phyloP scores from a whole-genome alignment of 2,888 invertebrate species.

The Palloptera scutellata region DNA sequence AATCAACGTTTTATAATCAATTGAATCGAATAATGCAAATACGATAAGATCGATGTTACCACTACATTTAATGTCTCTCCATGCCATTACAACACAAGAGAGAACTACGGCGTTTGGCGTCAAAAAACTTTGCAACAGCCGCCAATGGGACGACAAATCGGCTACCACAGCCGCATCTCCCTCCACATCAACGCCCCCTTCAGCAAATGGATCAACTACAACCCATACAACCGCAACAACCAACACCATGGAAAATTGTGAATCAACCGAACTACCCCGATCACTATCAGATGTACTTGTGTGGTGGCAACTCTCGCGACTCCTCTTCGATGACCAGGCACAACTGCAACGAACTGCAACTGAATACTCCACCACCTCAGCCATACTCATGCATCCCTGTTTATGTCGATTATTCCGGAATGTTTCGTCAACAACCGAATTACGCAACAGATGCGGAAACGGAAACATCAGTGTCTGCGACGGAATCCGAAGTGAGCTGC shows the following conservation, averaged over 20 bases:
- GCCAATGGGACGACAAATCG: slow-evolving; percentile 54
- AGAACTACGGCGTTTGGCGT: slow-evolving; percentile 65
- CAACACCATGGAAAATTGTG: slow-evolving; percentile 22
- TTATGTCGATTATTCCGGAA: slow-evolving; percentile 28
- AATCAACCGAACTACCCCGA: slow-evolving; percentile 27
- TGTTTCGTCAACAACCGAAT: slow-evolving; percentile 20
- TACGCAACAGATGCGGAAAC: slow-evolving; percentile 34
- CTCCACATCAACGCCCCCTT: slow-evolving; percentile 58
- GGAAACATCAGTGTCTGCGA: slow-evolving; percentile 38
- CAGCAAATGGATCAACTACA: slow-evolving; percentile 32
- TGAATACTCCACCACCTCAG: slow-evolving; percentile 44
- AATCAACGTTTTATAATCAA: slow-evolving; percentile 44
- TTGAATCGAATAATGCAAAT: slow-evolving; percentile 63
- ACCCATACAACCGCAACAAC: slow-evolving; percentile 22
- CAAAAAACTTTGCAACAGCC: slow-evolving; percentile 55
- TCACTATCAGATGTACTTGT: slow-evolving; percentile 29
- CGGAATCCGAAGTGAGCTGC: slow-evolving; percentile 37
- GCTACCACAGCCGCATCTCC: slow-evolving; percentile 60
- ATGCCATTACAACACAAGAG: slow-evolving; percentile 65
- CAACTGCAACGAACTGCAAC: slow-evolving; percentile 35
- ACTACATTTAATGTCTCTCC: slow-evolving; percentile 64
- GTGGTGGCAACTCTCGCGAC: slow-evolving; percentile 35
- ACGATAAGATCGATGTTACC: slow-evolving; percentile 65
- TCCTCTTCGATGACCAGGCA: slow-evolving; percentile 30
- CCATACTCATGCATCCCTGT: slow-evolving; percentile 35